Evolutionary conservation across 2,797 vertebrate genomes (phyloP).

Genomic region (Hippoglossus hippoglossus): DNA sequence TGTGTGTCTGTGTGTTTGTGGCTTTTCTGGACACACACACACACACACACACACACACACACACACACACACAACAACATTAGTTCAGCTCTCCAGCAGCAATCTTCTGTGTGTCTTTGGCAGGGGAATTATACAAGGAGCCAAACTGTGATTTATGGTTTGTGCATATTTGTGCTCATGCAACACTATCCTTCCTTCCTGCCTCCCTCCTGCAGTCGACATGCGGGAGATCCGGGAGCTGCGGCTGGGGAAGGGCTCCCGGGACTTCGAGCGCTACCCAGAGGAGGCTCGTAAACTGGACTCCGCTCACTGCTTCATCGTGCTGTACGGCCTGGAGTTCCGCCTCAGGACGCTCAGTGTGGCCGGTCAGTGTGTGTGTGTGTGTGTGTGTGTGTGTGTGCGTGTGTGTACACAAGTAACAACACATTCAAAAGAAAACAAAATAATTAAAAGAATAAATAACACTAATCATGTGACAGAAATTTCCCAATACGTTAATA

Average conservation of each 20-base stretch:
- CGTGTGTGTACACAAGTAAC: not conserved
- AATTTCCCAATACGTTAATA: no score
- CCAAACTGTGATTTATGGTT: constrained; percentile 70
- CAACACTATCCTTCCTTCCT: constrained; percentile 64
- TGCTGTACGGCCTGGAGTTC: constrained; percentile 89
- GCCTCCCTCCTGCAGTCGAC: constrained; percentile 81
- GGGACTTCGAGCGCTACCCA: constrained; percentile 90
- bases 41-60: constrained; percentile 3
- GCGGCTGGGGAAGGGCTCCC: constrained; percentile 88
- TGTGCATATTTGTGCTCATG: constrained; percentile 71
- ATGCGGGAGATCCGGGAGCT: constrained; percentile 92
- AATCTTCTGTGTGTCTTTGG: constrained; percentile 57
- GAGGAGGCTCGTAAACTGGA: constrained; percentile 90
- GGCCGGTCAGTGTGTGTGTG: constrained; percentile 78
- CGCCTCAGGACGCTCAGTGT: constrained; percentile 88
- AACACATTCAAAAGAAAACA: not conserved
- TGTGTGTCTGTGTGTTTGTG: constrained; percentile 38
- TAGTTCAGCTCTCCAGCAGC: constrained; percentile 45
- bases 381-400: constrained; percentile 43
- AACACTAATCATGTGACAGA: no score
- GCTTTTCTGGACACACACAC: constrained; percentile 21
- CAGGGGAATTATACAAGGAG: constrained; percentile 48
- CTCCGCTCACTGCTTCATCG: constrained; percentile 87
- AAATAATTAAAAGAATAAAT: no score
- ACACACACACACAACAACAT: constrained; percentile 19